These are phyloP conservation scores for Cettia cetti DNA, from an alignment of 2,113 vertebrate genomes.

Conservation along the genomic window DNA sequence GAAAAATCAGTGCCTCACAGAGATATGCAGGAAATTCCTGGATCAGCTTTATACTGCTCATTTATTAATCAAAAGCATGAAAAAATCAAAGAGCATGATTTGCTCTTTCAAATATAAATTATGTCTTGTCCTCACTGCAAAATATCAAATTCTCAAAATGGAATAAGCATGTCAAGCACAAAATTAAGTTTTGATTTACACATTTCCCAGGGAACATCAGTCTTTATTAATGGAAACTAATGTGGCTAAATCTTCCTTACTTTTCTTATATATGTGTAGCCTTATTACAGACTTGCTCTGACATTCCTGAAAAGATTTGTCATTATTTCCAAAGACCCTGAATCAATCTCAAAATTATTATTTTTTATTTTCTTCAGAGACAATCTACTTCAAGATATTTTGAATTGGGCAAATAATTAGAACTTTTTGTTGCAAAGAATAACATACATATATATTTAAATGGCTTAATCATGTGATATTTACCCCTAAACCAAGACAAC, in stretches of 20 bases:
- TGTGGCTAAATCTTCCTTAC: not conserved
- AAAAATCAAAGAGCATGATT: no score
- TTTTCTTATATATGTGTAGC: not conserved
- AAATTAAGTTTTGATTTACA: not conserved
- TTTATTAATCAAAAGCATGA: not conserved
- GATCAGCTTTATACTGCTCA: not conserved
- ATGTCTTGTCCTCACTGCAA: not conserved
- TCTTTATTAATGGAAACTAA: not conserved
- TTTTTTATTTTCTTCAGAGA: not conserved
- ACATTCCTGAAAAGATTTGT: not conserved
- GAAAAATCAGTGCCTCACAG: not conserved
- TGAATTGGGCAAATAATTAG: not conserved
- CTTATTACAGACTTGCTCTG: not conserved
- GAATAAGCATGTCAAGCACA: not conserved
- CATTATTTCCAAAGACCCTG: not conserved
- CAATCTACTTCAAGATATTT: not conserved
- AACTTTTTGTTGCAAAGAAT: not conserved
- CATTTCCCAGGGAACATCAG: not conserved
- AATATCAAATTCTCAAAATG: not conserved
- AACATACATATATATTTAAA: not conserved
- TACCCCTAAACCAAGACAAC: not conserved
- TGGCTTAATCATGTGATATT: not conserved
- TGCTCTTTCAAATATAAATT: not conserved
- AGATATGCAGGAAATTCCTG: not conserved
- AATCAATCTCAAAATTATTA: not conserved